Conservation (phyloP, 2,888 invertebrate species). For the Rugalucina vietnamica region DNA sequence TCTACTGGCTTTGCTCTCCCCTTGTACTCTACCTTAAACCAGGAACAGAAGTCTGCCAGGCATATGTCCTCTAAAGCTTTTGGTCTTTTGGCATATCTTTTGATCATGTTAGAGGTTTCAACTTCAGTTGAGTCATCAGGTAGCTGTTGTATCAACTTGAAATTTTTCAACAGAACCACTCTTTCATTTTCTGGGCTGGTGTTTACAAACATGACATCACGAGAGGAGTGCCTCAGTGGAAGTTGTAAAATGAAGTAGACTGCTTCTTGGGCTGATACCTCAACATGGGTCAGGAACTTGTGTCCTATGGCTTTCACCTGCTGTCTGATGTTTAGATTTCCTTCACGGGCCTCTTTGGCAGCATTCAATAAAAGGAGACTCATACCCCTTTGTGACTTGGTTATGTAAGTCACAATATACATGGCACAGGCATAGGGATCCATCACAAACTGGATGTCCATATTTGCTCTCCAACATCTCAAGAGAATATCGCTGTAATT, state of each 20-base stretch:
- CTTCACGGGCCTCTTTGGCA: constrained; percentile 20
- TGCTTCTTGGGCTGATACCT: constrained; percentile 7
- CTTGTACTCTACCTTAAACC: no score
- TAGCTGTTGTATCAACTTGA: not conserved
- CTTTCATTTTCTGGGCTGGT: not conserved
- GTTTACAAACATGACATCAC: not conserved
- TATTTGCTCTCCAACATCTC: constrained; percentile 30
- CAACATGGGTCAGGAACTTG: constrained; percentile 8
- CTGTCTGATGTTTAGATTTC: not conserved
- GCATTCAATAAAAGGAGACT: constrained; percentile 20
- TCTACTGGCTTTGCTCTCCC: no score
- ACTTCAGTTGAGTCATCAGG: not conserved
- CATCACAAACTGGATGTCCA: constrained; percentile 41
- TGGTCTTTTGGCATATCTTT: not conserved
- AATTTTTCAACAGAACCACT: not conserved
- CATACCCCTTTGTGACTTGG: constrained; percentile 44
- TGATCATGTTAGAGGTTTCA: not conserved
- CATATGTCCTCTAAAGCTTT: not conserved
- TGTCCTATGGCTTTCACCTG: constrained; percentile 24
- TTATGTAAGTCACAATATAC: constrained; percentile 39
- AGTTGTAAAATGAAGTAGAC: not conserved
- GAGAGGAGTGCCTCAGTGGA: not conserved
- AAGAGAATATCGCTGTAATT: constrained; percentile 27
- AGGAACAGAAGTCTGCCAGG: not conserved
- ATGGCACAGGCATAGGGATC: constrained; percentile 38